Evolutionary conservation across 2,113 vertebrate species (phyloP).

Genomic region (Rhinopomastus cyanomelas): DNA sequence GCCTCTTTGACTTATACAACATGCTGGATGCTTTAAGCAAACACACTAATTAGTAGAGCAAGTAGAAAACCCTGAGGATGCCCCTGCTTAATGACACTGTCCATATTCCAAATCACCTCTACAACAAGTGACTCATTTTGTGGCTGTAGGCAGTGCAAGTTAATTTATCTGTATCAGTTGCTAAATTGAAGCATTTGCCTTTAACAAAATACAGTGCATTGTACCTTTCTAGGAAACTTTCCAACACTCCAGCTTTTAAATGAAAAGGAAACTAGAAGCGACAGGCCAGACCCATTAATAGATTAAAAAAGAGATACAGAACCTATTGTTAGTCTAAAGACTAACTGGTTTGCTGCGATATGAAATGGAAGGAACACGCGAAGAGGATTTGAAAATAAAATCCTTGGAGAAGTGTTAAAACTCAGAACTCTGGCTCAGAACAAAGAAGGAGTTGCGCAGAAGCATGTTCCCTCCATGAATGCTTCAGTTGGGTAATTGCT

Average conservation of each 20-base stretch:
- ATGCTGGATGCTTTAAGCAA: slow-evolving; percentile 65
- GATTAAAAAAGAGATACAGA: neutral
- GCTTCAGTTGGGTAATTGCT: slow-evolving; percentile 10
- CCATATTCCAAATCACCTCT: slow-evolving; percentile 20
- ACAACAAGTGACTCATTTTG: slow-evolving; percentile 64
- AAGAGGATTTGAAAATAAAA: slow-evolving; percentile 16
- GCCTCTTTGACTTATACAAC: slow-evolving; percentile 61
- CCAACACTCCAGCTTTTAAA: slow-evolving; percentile 25
- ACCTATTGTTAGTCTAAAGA: slow-evolving; percentile 24
- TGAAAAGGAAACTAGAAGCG: neutral
- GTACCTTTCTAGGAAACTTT: slow-evolving; percentile 45
- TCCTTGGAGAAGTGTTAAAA: neutral
- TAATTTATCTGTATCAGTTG: slow-evolving; percentile 56
- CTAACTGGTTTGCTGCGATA: neutral
- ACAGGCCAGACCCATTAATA: too few species aligned
- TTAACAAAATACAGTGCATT: neutral
- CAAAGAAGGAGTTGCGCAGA: neutral
- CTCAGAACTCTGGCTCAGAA: neutral
- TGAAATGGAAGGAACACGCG: neutral
- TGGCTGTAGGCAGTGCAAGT: slow-evolving; percentile 59
- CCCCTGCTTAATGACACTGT: slow-evolving; percentile 58
- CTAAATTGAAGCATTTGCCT: slow-evolving; percentile 38
- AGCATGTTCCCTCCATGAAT: neutral
- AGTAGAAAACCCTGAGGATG: slow-evolving; percentile 69
- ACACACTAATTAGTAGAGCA: slow-evolving; percentile 72